Base-by-base conservation (phyloP, 2,113 vertebrate species). In the Natator depressus region DNA sequence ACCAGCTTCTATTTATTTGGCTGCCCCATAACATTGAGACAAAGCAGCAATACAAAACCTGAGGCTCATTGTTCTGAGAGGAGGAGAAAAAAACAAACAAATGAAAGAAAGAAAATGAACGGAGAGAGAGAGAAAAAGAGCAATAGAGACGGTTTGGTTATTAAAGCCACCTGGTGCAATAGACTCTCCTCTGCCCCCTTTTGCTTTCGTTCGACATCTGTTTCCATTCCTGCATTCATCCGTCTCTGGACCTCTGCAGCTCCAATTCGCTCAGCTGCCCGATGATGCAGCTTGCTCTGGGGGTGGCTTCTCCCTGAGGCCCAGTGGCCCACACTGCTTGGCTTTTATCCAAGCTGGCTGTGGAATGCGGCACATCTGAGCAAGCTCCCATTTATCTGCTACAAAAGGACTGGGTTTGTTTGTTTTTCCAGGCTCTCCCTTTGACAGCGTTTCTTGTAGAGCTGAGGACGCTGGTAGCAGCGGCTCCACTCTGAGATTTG, bases 1-100 rank as follows among this genome's bases (percentile, higher is more conserved):
- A 81, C 89, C 82, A 57, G 78, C 89, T 80, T 62, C 9, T 35
- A 88, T 4, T 65, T 80, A 25, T 78, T 19, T 10, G 69, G 81
- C 89, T 20, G 1, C 38, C 72, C 79, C 2, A 0, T 0, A 29
- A 80, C 81, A 87, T 0, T 31, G 86, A 82, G 88, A 86, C 69
- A 75, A 50, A 93, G 83, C 93, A 96, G 92, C 95, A 94, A 91
- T 31, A 94, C 85, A 93, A 93, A 91, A 85, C 96, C 96, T 94
- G 78, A 75, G 79, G 96, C 11, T 47, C 85, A 87, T 50, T 89
- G 91, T 93, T 89, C 80, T 75, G 88, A 47, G 2, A 72, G 54
- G 75, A 50, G 31, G 10, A 13, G 50, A 91, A 31, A 46, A 54
- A 83, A 65, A 57, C 81, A 96, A 82, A 82, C 5, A 38, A 90